Evolutionary conservation across 1,140 invertebrate species (phyloP).

Genomic region (Drosophila nebulosa): DNA sequence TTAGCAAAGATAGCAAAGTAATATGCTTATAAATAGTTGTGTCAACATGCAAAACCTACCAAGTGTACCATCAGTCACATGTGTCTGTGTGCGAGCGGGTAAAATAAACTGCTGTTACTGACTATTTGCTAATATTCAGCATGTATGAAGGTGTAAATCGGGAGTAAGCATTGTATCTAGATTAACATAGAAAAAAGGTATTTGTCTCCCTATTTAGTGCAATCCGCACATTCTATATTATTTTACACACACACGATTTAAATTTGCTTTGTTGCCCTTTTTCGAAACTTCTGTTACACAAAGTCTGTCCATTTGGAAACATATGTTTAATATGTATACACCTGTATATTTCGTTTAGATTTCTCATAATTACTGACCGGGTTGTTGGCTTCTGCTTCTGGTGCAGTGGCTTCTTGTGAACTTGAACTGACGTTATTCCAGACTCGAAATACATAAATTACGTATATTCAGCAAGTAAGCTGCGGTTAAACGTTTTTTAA

Average conservation of each 20-base stretch:
- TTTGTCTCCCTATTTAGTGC: not conserved
- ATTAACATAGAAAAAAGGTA: not conserved
- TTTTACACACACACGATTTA: too few relatives aligned
- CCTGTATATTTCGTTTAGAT: not conserved
- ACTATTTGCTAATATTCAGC: not conserved
- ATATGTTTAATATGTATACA: not conserved
- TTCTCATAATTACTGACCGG: conserved; percentile 31
- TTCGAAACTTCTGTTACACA: not conserved
- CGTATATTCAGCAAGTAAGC: conserved; percentile 37
- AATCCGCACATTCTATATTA: too few relatives aligned
- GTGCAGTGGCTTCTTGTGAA: conserved; percentile 36
- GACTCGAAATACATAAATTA: conserved; percentile 45
- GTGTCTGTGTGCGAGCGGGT: conserved; percentile 6
- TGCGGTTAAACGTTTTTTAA: conserved; percentile 37
- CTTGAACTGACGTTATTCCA: conserved; percentile 43
- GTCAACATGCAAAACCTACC: conserved; percentile 50
- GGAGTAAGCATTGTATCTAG: not conserved
- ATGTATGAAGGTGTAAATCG: conserved; percentile 16
- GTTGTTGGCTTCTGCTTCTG: conserved; percentile 42
- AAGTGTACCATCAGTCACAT: conserved; percentile 43
- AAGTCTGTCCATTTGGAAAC: not conserved
- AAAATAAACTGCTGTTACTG: conserved; percentile 5
- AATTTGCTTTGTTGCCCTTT: not conserved
- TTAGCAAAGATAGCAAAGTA: conserved; percentile 69
- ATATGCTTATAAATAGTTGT: conserved; percentile 69